phyloP scores from a whole-genome alignment of 2,113 vertebrate genomes.

The Chlamydotis undulata region DNA sequence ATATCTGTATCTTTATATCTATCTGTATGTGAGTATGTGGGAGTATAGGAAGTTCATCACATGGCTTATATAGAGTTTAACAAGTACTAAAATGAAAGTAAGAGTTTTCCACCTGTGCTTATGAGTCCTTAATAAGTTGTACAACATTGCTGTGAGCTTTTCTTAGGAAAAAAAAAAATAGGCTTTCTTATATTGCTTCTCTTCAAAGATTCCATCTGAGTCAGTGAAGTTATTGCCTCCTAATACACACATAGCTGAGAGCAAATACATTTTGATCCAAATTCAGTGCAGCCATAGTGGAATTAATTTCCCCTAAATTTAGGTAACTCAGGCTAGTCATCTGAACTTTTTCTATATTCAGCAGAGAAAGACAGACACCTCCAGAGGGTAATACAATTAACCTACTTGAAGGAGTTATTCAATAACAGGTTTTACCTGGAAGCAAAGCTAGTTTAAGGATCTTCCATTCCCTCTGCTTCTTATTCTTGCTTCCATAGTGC shows the following conservation, averaged over 20 bases:
- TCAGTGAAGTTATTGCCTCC: neutral
- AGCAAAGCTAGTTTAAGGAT: neutral
- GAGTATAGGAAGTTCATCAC: neutral
- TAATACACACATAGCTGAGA: neutral
- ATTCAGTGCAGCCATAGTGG: neutral
- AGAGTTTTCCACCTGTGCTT: neutral
- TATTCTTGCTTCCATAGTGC: neutral
- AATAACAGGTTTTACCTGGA: neutral
- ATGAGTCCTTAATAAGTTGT: neutral
- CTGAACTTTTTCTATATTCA: neutral
- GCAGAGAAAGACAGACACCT: neutral
- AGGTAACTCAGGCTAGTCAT: neutral
- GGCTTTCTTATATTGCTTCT: neutral
- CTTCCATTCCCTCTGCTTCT: neutral
- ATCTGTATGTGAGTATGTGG: neutral
- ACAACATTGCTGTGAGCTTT: neutral
- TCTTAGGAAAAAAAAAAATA: neutral
- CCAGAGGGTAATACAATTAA: neutral
- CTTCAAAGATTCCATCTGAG: neutral
- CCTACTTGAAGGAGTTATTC: neutral
- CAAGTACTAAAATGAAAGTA: neutral
- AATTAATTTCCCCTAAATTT: conserved; percentile 20
- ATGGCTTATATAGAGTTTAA: neutral
- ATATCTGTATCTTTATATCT: neutral
- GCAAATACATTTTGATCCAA: neutral